phyloP scores from a whole-genome alignment of 2,888 invertebrate genomes.

The Cataglyphis altisquamis region DNA sequence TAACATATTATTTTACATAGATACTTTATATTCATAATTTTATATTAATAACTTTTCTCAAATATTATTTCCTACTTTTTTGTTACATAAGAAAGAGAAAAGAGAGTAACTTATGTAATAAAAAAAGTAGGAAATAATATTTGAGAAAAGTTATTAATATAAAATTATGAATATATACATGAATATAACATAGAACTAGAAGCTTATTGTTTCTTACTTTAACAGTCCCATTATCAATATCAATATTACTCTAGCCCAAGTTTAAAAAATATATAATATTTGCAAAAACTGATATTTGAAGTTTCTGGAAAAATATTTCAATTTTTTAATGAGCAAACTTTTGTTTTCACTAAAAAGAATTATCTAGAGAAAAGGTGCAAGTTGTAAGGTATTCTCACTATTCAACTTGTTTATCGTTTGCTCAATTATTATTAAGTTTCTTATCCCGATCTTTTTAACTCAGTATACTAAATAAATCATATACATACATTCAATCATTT shows the following conservation, averaged over 20 bases:
- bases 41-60: too few species aligned
- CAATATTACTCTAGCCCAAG: neutral
- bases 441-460: neutral
- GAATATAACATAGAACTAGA: neutral
- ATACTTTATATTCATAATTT: too few species aligned
- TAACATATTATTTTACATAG: neutral
- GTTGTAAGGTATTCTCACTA: neutral
- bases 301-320: constrained; percentile 20
- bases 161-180: neutral
- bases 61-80: too few species aligned
- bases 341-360: constrained; percentile 9
- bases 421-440: constrained; percentile 1
- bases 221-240: neutral
- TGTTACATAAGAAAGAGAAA: too few species aligned
- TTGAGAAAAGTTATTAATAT: neutral
- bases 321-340: constrained; percentile 39
- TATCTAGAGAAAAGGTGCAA: neutral
- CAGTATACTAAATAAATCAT: neutral
- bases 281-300: constrained; percentile 19
- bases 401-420: neutral
- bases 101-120: neutral
- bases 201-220: neutral
- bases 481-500: neutral
- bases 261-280: constrained; percentile 5
- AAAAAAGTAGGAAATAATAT: neutral